Base-by-base conservation (phyloP, 2,113 vertebrate species). In the Empidonax traillii region DNA sequence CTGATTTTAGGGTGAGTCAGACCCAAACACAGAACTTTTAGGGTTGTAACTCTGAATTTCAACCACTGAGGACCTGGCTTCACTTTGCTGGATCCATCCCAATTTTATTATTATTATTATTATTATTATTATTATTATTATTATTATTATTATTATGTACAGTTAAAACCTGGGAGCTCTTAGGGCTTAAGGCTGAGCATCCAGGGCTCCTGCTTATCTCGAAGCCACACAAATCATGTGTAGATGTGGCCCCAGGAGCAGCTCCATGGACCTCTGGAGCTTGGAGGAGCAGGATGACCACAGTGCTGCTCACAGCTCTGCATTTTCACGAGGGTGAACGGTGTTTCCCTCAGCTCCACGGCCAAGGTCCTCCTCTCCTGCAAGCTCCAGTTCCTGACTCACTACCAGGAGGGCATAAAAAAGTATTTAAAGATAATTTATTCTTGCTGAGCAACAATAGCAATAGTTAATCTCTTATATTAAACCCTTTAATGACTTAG, bases 371-470 rank as follows among this genome's bases (percentile, higher is more conserved):
- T 87, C 59, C 65, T 90, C 4, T 1, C 51, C 25, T 23, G 30
- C 71, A 58, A 69, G 33, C 77, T 41, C 0, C 0, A 74, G 79
- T 65, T 77, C 69, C 84, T 89, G 47, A 65, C 33, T 90, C 37
- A 2, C 47, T 58, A 90, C 93, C 65, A 71, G 63, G 71, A 91
- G 71, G 47, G 67, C 77, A 82, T 33, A 79, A 89, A 94, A 86
- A 83, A 47, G 35, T n/a, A 88, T 94, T 96, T 92, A 72, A 90
- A 89, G 79, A 78, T 49, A 93, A 93, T 95, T 95, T 94, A 90
- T 94, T 71, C 33, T 37, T 80, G 59, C 62, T 1, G 2, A 69
- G 75, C 52, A 89, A 67, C 53, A 75, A 89, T 89, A 93, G 93
- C 27, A 67, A 82, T 69, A 61, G 74, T 89, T 94, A 90, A 95